phyloP scores from a whole-genome alignment of 2,888 invertebrate species.

The Augochlorella aurata region DNA sequence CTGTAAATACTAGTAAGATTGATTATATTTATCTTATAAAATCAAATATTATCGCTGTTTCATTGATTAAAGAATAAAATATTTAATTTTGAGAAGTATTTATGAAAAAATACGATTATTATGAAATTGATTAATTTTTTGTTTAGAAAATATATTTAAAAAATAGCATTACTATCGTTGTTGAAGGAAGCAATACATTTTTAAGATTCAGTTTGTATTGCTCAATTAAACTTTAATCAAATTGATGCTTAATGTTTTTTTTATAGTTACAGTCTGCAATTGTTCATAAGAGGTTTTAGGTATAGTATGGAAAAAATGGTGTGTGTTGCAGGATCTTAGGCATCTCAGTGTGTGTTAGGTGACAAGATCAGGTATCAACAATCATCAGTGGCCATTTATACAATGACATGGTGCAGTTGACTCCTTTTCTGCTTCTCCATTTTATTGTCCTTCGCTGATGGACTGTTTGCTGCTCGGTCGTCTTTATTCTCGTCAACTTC shows the following conservation, averaged over 20 bases:
- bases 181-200: neutral
- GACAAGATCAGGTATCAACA: conserved; percentile 67
- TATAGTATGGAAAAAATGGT: conserved; percentile 74
- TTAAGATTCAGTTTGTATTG: neutral
- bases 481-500: conserved; percentile 75
- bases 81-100: neutral
- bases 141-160: neutral
- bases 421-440: conserved; percentile 71
- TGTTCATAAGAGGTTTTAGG: conserved; percentile 60
- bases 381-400: conserved; percentile 66
- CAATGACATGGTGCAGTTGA: conserved; percentile 70
- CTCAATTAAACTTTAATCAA: conserved; percentile 7
- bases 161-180: neutral
- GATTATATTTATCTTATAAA: neutral
- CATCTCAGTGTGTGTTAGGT: conserved; percentile 75
- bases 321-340: conserved; percentile 78
- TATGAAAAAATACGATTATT: neutral
- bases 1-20: neutral
- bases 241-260: conserved; percentile 28
- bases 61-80: neutral
- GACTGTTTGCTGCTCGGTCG: conserved; percentile 70
- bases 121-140: neutral
- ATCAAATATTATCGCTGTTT: neutral
- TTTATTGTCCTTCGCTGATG: conserved; percentile 71
- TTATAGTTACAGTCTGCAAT: conserved; percentile 53